Evolutionary conservation across 2,888 invertebrate species (phyloP).

Genomic region (Scotopteryx bipunctaria): DNA sequence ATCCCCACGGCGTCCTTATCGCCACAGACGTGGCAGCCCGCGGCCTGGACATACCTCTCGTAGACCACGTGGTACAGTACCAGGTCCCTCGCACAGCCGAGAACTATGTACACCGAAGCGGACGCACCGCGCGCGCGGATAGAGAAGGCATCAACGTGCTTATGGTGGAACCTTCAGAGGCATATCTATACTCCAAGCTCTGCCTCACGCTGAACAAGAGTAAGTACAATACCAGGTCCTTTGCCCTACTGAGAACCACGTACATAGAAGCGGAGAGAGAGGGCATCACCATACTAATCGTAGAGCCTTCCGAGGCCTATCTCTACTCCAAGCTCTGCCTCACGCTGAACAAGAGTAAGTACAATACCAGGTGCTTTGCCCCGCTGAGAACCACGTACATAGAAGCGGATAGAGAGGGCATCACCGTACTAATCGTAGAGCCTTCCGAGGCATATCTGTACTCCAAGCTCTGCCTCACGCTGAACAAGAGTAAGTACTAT

Average conservation of each 20-base stretch:
- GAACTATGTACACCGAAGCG: conserved; percentile 98
- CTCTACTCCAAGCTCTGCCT: conserved; percentile 91
- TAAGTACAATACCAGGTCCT: conserved; percentile 91
- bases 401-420: conserved; percentile 95
- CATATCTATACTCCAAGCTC: conserved; percentile 89
- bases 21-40: conserved; percentile 99
- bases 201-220: conserved; percentile 93
- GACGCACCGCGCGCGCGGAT: conserved; percentile 96
- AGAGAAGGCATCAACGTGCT: conserved; percentile 95
- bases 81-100: conserved; percentile 97
- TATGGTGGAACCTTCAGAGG: conserved; percentile 94
- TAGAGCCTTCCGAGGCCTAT: conserved; percentile 93
- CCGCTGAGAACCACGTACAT: conserved; percentile 98
- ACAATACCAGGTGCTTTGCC: conserved; percentile 92
- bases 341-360: conserved; percentile 92
- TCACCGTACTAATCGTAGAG: conserved; percentile 95
- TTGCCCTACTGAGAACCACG: conserved; percentile 96
- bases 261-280: conserved; percentile 96
- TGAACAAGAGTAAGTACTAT: conserved; percentile 89
- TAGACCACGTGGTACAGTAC: conserved; percentile 98
- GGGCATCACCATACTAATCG: conserved; percentile 95
- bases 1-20: conserved; percentile 89
- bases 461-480: conserved; percentile 90
- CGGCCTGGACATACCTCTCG: conserved; percentile 96
- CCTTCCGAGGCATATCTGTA: conserved; percentile 92